Conservation (phyloP, 1,140 invertebrate genomes). For the Apocrypta bakeri region DNA sequence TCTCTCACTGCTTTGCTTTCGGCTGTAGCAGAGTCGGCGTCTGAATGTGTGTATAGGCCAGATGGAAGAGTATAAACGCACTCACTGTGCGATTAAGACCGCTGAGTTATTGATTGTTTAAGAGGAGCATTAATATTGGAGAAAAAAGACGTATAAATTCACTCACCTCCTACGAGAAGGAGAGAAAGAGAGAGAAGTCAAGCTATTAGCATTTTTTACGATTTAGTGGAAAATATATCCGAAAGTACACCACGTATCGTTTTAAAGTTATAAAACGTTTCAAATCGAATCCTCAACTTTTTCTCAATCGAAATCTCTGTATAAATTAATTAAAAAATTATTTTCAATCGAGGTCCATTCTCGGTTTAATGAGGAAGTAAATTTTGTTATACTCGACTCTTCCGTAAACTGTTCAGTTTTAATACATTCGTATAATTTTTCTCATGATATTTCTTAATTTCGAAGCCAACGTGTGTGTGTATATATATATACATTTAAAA, state of each 20-base stretch:
- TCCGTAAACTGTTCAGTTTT: neutral
- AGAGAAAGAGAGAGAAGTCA: neutral
- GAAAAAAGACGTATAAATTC: slow-evolving; percentile 13
- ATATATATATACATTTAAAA: neutral
- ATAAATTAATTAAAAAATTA: too few species aligned
- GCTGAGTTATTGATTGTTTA: slow-evolving; percentile 67
- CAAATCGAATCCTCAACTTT: neutral
- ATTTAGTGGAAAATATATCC: slow-evolving; percentile 13
- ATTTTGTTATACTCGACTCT: neutral
- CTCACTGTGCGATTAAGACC: slow-evolving; percentile 64
- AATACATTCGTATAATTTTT: neutral
- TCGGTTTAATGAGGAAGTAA: neutral
- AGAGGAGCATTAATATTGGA: slow-evolving; percentile 60
- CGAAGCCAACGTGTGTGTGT: neutral
- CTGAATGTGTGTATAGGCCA: slow-evolving; percentile 18
- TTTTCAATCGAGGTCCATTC: too few species aligned
- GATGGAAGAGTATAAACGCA: slow-evolving; percentile 56
- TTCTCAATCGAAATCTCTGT: neutral
- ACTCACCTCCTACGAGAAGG: neutral
- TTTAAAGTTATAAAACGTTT: neutral
- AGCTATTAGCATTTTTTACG: slow-evolving; percentile 37
- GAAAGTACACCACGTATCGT: neutral
- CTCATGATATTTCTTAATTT: neutral
- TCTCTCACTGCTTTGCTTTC: slow-evolving; percentile 46
- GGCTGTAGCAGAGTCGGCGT: neutral